These are phyloP conservation scores for Oscheius onirici DNA, from an alignment of 2,888 invertebrate species.

Conservation along the genomic window DNA sequence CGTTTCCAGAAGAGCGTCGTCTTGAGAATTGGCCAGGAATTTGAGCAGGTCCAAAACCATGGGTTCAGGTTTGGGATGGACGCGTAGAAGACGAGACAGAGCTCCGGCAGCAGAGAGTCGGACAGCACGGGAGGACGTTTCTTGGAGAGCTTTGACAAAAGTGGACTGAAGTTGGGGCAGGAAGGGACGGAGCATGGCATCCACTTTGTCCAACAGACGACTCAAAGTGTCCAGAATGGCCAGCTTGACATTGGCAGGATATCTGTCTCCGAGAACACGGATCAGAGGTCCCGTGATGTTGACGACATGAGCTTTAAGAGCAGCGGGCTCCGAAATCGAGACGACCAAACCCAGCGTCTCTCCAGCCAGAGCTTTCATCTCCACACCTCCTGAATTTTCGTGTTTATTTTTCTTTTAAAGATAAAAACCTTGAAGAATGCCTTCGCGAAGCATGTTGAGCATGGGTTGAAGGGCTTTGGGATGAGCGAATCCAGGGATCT, in stretches of 20 bases:
- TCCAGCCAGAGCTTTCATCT: constrained; percentile 93
- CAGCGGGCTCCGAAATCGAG: constrained; percentile 51
- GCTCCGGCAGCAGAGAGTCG: constrained; percentile 57
- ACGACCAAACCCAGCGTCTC: constrained; percentile 88
- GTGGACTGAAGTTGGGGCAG: constrained; percentile 97
- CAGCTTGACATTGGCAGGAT: constrained; percentile 91
- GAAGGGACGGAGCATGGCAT: constrained; percentile 93
- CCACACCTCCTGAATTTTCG: constrained; percentile 79
- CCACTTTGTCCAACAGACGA: constrained; percentile 90
- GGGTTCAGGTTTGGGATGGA: constrained; percentile 92
- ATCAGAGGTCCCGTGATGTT: constrained; percentile 97
- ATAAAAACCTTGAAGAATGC: constrained; percentile 78
- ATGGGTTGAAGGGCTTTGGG: constrained; percentile 87
- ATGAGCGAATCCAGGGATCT: constrained; percentile 57
- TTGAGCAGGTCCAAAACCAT: constrained; percentile 91
- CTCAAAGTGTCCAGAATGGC: constrained; percentile 94
- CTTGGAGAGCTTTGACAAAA: constrained; percentile 92
- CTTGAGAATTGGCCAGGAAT: constrained; percentile 83
- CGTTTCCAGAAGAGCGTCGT: constrained; percentile 86
- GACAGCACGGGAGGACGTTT: constrained; percentile 75
- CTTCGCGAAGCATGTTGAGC: constrained; percentile 92
- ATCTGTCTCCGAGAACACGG: constrained; percentile 86
- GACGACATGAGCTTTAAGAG: constrained; percentile 82
- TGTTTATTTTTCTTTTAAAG: background rate
- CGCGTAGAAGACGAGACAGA: constrained; percentile 73